Conservation (phyloP, 2,797 vertebrate genomes). For the Premnoplex brunnescens region DNA sequence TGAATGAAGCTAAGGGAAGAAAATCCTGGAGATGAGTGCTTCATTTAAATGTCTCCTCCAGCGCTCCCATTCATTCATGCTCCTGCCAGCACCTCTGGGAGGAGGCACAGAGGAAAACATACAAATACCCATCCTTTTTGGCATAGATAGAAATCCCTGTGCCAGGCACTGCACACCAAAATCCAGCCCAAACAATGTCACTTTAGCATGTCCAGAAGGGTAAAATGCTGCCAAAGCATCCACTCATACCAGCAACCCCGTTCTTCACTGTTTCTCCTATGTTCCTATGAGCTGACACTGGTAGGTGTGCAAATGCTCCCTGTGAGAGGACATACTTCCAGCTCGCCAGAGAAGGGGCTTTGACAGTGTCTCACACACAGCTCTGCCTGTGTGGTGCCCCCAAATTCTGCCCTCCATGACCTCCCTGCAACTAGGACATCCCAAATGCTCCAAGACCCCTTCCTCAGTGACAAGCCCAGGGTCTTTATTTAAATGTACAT, state of each 20-base stretch:
- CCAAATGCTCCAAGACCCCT: background rate
- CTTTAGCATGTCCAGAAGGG: rapidly evolving
- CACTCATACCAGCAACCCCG: background rate
- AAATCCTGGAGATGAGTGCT: background rate
- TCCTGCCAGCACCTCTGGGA: background rate
- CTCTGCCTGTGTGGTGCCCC: background rate
- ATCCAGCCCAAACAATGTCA: background rate
- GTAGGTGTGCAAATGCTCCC: background rate
- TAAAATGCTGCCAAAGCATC: background rate
- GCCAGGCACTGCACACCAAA: background rate
- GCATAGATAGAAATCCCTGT: background rate
- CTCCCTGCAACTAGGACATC: background rate
- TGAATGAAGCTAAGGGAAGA: conserved; percentile 50
- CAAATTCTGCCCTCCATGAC: background rate
- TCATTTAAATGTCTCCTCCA: background rate
- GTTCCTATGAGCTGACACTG: background rate
- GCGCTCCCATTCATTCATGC: background rate
- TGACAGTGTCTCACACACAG: background rate
- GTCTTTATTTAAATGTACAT: background rate
- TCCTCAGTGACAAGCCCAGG: background rate
- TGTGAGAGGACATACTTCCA: too few relatives aligned
- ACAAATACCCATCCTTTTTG: background rate
- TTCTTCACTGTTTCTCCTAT: background rate
- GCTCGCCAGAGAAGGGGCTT: background rate
- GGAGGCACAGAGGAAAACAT: background rate